Conservation (phyloP, 2,888 invertebrate species). For the Julus scanicus region DNA sequence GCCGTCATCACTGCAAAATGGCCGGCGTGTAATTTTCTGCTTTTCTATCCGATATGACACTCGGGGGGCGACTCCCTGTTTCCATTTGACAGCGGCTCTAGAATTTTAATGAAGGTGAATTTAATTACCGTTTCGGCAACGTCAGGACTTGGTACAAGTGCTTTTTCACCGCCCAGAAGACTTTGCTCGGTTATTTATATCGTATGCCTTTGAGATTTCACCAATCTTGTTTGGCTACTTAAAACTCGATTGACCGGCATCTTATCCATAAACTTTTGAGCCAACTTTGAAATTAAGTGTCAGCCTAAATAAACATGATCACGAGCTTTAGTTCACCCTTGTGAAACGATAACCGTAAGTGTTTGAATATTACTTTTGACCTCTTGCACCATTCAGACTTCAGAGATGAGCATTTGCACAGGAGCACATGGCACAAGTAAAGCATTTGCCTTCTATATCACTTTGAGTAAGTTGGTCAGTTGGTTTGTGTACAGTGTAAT, state of each 20-base stretch:
- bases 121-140: neutral
- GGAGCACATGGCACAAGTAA: neutral
- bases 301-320: neutral
- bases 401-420: neutral
- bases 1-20: neutral
- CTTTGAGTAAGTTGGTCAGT: too few relatives aligned
- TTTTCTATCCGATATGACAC: neutral
- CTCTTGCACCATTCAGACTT: neutral
- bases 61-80: neutral
- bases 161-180: neutral
- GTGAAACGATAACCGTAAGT: neutral
- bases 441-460: too few relatives aligned
- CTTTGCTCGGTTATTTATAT: neutral
- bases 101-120: slow-evolving; percentile 27
- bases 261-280: neutral
- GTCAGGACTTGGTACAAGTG: neutral
- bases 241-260: neutral
- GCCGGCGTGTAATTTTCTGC: neutral
- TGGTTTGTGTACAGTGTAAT: too few relatives aligned
- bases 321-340: neutral
- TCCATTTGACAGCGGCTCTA: neutral
- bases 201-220: slow-evolving; percentile 14
- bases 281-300: neutral
- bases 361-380: neutral
- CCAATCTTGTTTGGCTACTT: neutral